Base-by-base conservation (phyloP, 2,888 invertebrate species). In the Andrena trimmerana region DNA sequence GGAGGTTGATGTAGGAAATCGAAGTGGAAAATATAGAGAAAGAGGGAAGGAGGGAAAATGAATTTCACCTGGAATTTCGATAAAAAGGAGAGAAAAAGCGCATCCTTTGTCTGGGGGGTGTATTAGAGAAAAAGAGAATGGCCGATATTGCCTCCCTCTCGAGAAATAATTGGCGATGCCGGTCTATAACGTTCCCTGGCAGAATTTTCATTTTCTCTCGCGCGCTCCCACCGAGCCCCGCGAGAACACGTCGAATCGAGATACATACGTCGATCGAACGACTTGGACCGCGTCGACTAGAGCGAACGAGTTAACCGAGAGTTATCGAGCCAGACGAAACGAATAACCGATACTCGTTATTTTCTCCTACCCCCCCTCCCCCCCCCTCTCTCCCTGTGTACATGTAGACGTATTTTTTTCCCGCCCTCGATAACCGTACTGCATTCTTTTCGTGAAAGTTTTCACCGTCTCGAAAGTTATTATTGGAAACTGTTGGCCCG, bases 361-460 rank as follows among this genome's bases (percentile, higher is more conserved):
- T 76, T 69, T 24, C 63, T 27, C 48, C 16, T 16, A 31, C 67
- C 8, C n/a, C 0, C 42, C 10, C 24, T 7, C 29, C 10, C 6
- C 13, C 1, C 13, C 36, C 3, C 36, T 36, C 36, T 3, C 36
- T 36, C 42, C 13, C 13, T 3, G 13, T 42, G 13, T 42, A 42
- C 42, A 42, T 16, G 42, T 42, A 16, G 10, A 42, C 4, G 13
- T 42, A 42, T 42, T 42, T 42, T 42, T 13, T 54, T 4, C 54
- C 27, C 10, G 2, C 20, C 20, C n/a, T 20, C 57, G 27, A 57
- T 27, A 10, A 24, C 24, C 27, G 27, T 27, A 24, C 31, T n/a
- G 60, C 66, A 67, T 77, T 80, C 77, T 77, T 71, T 62, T 63
- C n/a, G 54, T 10, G 48, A 52, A 77, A 77, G n/a, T 80, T 67